phyloP scores from a whole-genome alignment of 2,797 vertebrate genomes.

The Siniperca scherzeri region DNA sequence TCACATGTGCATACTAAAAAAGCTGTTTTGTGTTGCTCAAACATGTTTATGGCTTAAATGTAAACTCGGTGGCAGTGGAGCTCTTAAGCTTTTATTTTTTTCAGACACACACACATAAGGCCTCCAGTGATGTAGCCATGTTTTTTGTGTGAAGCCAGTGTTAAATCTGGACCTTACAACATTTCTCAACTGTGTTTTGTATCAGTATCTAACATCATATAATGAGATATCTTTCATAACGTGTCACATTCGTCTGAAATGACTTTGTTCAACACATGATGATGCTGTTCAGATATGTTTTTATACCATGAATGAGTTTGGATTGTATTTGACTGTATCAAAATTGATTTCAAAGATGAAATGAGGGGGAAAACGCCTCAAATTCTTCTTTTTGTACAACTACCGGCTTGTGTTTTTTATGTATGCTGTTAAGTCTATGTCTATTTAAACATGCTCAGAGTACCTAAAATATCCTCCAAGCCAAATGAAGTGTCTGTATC shows the following conservation, averaged over 20 bases:
- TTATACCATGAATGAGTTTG: slow-evolving; percentile 66
- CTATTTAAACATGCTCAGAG: slow-evolving; percentile 80
- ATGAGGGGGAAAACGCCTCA: slow-evolving; percentile 46
- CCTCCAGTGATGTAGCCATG: slow-evolving; percentile 75
- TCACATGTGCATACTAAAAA: slow-evolving; percentile 80
- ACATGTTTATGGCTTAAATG: slow-evolving; percentile 81
- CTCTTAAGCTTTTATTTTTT: slow-evolving; percentile 52
- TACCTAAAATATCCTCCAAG: slow-evolving; percentile 74
- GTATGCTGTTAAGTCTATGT: slow-evolving; percentile 79
- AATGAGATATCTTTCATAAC: slow-evolving; percentile 65
- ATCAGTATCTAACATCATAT: slow-evolving; percentile 74
- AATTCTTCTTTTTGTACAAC: slow-evolving; percentile 72
- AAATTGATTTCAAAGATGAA: slow-evolving; percentile 62
- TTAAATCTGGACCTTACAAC: slow-evolving; percentile 73
- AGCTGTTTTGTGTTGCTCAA: slow-evolving; percentile 79
- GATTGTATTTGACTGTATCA: slow-evolving; percentile 75
- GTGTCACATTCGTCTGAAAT: slow-evolving; percentile 74
- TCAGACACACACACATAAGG: slow-evolving; percentile 30
- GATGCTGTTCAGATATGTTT: slow-evolving; percentile 69
- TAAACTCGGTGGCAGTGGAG: slow-evolving; percentile 66
- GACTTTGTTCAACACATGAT: slow-evolving; percentile 72
- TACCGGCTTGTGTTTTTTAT: slow-evolving; percentile 71
- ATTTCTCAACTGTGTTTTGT: slow-evolving; percentile 78
- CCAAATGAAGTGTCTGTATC: slow-evolving; percentile 77
- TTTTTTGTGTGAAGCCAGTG: slow-evolving; percentile 75